Evolutionary conservation across 1,140 invertebrate genomes (phyloP).

Genomic region (Ruditapes philippinarum): DNA sequence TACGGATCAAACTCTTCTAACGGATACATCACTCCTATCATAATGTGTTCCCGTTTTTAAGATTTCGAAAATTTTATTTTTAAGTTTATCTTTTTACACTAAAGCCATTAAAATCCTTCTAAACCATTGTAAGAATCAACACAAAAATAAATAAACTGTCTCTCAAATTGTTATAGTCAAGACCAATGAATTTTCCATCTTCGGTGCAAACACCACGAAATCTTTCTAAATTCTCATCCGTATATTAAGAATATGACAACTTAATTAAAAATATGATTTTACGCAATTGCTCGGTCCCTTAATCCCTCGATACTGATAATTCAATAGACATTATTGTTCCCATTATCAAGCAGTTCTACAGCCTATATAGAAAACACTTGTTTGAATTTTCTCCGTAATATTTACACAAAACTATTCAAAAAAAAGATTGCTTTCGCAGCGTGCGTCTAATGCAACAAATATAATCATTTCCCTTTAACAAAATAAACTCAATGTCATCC

Average conservation of each 20-base stretch:
- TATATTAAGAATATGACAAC: no score
- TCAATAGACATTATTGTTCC: not conserved
- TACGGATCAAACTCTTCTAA: not conserved
- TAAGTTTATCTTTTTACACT: no score
- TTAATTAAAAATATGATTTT: no score
- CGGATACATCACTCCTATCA: not conserved
- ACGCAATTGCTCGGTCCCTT: no score
- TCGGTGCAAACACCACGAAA: no score
- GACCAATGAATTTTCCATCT: no score
- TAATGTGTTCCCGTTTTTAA: slow-evolving; percentile 3
- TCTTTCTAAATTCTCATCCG: no score
- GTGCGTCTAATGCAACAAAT: not conserved
- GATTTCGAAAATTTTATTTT: no score
- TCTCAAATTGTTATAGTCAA: no score
- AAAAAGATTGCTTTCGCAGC: not conserved
- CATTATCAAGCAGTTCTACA: not conserved
- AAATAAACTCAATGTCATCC: not conserved
- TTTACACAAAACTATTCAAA: slow-evolving; percentile 2
- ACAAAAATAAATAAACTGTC: no score
- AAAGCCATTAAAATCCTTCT: no score
- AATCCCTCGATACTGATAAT: not conserved
- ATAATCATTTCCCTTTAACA: not conserved
- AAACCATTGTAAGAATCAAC: no score
- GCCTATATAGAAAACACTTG: not conserved
- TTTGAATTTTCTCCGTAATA: not conserved